These are phyloP conservation scores for Leucania comma DNA, from an alignment of 2,888 invertebrate species.

Conservation along the genomic window DNA sequence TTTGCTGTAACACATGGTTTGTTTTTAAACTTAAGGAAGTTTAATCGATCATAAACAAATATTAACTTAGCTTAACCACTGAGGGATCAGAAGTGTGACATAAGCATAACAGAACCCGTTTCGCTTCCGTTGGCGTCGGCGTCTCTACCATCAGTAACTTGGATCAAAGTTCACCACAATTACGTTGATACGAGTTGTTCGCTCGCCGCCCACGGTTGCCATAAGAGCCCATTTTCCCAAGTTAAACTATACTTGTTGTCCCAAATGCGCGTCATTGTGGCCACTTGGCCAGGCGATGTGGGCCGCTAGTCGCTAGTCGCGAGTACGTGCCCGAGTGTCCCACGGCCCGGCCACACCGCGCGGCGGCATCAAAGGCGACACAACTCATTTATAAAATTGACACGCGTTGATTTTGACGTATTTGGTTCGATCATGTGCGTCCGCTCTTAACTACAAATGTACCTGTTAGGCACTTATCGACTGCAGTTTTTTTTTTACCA, in stretches of 20 bases:
- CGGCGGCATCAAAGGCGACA: conserved; percentile 78
- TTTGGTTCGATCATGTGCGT: conserved; percentile 67
- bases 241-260: conserved; percentile 48
- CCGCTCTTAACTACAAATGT: conserved; percentile 50
- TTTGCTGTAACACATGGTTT: not conserved
- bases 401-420: conserved; percentile 80
- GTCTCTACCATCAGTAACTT: conserved; percentile 31
- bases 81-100: conserved; percentile 29
- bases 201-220: conserved; percentile 43
- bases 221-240: conserved; percentile 45
- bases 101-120: conserved; percentile 46
- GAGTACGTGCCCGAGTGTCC: conserved; percentile 61
- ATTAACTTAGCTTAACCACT: conserved; percentile 8
- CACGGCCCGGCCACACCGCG: conserved; percentile 71
- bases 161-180: conserved; percentile 54
- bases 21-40: not conserved
- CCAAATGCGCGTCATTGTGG: conserved; percentile 49
- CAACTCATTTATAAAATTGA: conserved; percentile 84
- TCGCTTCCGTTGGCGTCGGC: conserved; percentile 38
- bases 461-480: conserved; percentile 39
- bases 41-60: conserved; percentile 19
- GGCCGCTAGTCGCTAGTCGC: conserved; percentile 34
- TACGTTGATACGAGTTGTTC: conserved; percentile 34
- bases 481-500: conserved; percentile 44
- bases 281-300: conserved; percentile 41